Evolutionary conservation across 1,140 invertebrate species (phyloP), one percentile per base, ranked within the genome.

Genomic region (Bathynomus jamesi): DNA sequence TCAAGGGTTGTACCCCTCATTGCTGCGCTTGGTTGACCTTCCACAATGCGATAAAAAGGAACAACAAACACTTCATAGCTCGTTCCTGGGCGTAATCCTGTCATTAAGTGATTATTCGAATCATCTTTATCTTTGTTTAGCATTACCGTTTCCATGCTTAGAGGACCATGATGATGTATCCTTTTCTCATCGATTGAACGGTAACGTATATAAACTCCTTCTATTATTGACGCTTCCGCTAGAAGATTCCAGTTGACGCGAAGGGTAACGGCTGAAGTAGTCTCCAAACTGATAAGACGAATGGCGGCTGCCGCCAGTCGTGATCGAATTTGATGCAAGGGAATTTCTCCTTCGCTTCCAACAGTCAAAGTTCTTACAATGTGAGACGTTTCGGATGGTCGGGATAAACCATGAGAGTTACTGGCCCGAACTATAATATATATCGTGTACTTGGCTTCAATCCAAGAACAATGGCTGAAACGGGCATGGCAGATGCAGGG

Each of bases 141-240:
- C 21, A 17, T 53, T 53, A 53, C 17, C 17, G 32, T 40, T 17
- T 40, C n/a, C 32, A 40, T 40, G 32, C 17, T 40, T 40, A 40
- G 17, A 8, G 32, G 7, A 40, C 32, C 32, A 40, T 40, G 7
- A n/a, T n/a, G n/a, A n/a, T n/a, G n/a, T 17, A 17, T 40, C 17
- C 17, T 40, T 40, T 17, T 7, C 17, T 40, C 70, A 46, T 77
- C 73, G 40, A 77, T 53, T 2, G 75, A 71, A 25, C 93, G 88
- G 81, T 95, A 99, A 71, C 94, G 89, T 63, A 98, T 91, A 80
- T 96, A 95, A 24, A 96, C 89, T 10, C 95, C 95, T 84, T 98
- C 92, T 0, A 96, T 82, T 46, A 78, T 62, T 28, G 73, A 64
- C 13, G 72, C 62, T 64, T 78, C 73, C 17, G 32, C 32, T 60